These are phyloP conservation scores for Hemaris fuciformis DNA, from an alignment of 2,888 invertebrate species.

Conservation along the genomic window DNA sequence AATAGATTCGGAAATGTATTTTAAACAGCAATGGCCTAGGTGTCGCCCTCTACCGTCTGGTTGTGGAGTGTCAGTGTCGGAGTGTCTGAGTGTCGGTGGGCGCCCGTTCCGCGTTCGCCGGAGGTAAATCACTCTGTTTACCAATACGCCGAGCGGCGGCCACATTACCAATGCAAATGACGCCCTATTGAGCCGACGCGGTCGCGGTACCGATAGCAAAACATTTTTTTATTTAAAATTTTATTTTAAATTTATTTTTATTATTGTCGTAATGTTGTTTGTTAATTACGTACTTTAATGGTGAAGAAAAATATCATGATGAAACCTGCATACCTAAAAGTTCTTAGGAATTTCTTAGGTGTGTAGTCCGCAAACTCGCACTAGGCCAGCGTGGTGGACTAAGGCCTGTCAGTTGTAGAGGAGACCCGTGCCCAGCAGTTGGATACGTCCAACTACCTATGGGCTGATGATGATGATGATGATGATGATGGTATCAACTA, in stretches of 20 bases:
- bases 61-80: not conserved
- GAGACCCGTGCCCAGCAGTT: too few relatives aligned
- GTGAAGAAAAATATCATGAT: too few relatives aligned
- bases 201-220: slow-evolving; percentile 46
- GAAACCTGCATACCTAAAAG: too few relatives aligned
- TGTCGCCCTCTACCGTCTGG: not conserved
- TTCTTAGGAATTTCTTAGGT: too few relatives aligned
- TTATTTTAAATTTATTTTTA: not conserved
- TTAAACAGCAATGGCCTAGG: not conserved
- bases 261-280: not conserved
- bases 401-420: too few relatives aligned
- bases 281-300: too few relatives aligned
- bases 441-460: too few relatives aligned
- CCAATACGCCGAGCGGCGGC: slow-evolving; percentile 57
- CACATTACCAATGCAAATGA: slow-evolving; percentile 80
- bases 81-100: slow-evolving; percentile 11
- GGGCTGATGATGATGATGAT: too few relatives aligned
- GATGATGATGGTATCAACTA: too few relatives aligned
- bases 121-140: slow-evolving; percentile 72
- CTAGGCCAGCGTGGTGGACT: too few relatives aligned
- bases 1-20: slow-evolving; percentile 1
- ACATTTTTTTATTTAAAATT: not conserved
- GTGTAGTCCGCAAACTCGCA: too few relatives aligned
- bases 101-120: slow-evolving; percentile 29
- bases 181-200: slow-evolving; percentile 65